These are phyloP conservation scores for Bambusicola thoracicus DNA, from an alignment of 2,113 vertebrate genomes.

Conservation along the genomic window DNA sequence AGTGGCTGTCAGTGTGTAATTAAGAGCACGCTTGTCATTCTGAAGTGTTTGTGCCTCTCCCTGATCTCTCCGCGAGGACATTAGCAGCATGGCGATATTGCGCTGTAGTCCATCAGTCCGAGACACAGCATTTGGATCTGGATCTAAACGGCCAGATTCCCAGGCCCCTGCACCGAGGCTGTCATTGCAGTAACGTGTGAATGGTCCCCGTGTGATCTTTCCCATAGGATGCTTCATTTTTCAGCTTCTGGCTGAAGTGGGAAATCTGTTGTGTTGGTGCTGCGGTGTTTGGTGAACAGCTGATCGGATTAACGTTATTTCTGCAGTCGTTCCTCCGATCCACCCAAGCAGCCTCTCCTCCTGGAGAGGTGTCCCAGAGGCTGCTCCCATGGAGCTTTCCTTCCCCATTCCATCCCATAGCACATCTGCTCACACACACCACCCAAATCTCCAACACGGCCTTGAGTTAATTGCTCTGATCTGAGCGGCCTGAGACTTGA, in stretches of 20 bases:
- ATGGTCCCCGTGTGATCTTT: not conserved
- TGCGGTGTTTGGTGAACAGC: fast-evolving
- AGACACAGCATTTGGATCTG: not conserved
- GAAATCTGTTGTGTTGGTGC: not conserved
- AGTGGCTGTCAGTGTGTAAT: conserved; percentile 34
- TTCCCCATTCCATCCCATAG: not conserved
- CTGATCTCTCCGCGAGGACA: conserved; percentile 1
- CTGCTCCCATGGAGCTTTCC: no score
- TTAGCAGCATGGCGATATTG: conserved; percentile 8
- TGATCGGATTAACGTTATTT: not conserved
- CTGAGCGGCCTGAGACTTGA: not conserved
- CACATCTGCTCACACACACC: not conserved
- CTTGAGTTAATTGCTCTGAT: not conserved
- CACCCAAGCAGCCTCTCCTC: not conserved
- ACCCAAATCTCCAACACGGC: not conserved
- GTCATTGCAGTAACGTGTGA: not conserved
- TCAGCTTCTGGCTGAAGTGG: not conserved
- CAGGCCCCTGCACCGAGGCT: not conserved
- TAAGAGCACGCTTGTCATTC: conserved; percentile 45
- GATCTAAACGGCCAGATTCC: conserved; percentile 2
- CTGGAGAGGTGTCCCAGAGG: no score
- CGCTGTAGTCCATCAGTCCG: not conserved
- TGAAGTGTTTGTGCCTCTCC: conserved; percentile 30
- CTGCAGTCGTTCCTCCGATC: not conserved
- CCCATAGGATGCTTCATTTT: not conserved